phyloP scores from a whole-genome alignment of 2,888 invertebrate species.

The Cybosia mesomella region DNA sequence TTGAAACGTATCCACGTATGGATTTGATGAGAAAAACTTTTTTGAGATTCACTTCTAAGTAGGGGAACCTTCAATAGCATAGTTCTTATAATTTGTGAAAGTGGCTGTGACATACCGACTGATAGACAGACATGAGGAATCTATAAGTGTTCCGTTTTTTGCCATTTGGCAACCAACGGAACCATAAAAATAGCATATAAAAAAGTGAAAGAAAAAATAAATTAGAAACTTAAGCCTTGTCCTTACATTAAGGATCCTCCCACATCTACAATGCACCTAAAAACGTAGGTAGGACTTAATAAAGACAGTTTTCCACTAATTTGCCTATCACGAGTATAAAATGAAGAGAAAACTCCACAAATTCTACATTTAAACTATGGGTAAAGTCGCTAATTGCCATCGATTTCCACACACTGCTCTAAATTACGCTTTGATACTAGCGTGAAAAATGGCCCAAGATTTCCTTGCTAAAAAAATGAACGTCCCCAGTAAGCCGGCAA shows the following conservation, averaged over 20 bases:
- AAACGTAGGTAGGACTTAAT: background rate
- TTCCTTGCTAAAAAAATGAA: slow-evolving; percentile 78
- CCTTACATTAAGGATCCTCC: background rate
- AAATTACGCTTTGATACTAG: slow-evolving; percentile 54
- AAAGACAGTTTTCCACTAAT: slow-evolving; percentile 4
- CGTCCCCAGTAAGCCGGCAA: slow-evolving; percentile 82
- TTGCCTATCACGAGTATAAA: background rate
- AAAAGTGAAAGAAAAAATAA: no score
- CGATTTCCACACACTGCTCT: slow-evolving; percentile 52
- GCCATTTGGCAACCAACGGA: no score
- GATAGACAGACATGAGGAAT: no score
- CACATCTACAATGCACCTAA: background rate
- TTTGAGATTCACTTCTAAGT: no score
- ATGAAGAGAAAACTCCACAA: slow-evolving; percentile 24
- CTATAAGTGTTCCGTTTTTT: no score
- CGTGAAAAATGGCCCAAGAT: slow-evolving; percentile 77
- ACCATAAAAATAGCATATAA: no score
- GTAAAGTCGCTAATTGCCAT: slow-evolving; percentile 49
- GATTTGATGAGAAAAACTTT: no score
- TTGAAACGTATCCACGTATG: no score
- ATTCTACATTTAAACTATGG: slow-evolving; percentile 21
- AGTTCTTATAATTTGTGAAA: no score
- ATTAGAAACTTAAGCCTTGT: no score
- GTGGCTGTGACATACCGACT: no score
- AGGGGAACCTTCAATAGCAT: no score